Evolutionary conservation across 35 echinoderm and acorn worm genomes (phyloP), one percentile per base, ranked within the genome.

Genomic region (Ophioderma brevispina): DNA sequence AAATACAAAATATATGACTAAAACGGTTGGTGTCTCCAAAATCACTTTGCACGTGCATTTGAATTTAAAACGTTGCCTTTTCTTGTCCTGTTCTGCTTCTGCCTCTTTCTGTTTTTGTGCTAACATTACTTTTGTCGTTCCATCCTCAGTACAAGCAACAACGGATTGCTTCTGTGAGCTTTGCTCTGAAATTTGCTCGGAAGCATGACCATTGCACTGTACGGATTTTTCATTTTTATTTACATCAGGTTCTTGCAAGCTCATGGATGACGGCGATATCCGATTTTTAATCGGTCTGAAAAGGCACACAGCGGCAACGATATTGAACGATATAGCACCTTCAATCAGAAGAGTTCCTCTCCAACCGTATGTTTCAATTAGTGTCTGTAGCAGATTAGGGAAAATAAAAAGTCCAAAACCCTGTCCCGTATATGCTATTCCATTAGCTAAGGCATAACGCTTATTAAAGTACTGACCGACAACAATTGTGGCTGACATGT

Each of bases 351-450:
- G 33, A 78, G 56, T 38, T 3, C 86, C 86, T 35, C 76, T 64
- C 86, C 86, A 88, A 13, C 86, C 86, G 31, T 39, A 88, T 31
- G 5, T 78, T 15, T 88, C 6, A 18, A 88, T 88, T 3, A 88
- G 75, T 5, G 13, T 1, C 35, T 88, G 86, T 19, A 88, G 36
- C 37, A 88, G 33, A 19, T 55, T 55, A 13, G 86, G 86, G 39
- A 88, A 88, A 13, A 88, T 88, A 19, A 88, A 78, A 1, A 88
- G 63, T 14, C 86, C 86, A 13, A 88, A 35, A 14, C 86, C 86
- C 31, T 77, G 76, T 41, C 86, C 86, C 15, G 86, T 88, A 41
- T 88, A 88, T 0, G 86, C 86, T 6, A 88, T 50, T 14, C 86
- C 64, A 64, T 88, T 88, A 18, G 86, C 86, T 41, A 88, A 49